Percentiles rank a stretch among this genome's conserved stretches.
Conservation (phyloP, 2,888 invertebrate genomes). For the Drosophila imparisetae region DNA sequence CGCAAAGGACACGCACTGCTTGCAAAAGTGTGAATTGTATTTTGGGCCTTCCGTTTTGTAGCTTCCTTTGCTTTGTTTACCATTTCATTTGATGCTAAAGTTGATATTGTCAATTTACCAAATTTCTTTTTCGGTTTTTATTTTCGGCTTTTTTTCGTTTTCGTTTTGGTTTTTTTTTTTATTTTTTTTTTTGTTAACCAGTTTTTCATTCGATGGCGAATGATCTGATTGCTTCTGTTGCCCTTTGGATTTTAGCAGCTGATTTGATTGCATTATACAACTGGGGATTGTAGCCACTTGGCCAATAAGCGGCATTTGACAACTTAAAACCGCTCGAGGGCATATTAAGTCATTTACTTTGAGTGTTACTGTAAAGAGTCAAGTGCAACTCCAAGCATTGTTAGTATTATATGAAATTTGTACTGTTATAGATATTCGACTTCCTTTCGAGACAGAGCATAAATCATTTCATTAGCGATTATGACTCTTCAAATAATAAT, state of each 20-base stretch:
- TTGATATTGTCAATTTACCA: conserved; percentile 71
- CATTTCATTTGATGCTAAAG: conserved; percentile 72
- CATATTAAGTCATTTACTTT: conserved; percentile 1
- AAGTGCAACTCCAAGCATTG: background rate
- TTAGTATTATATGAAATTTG: background rate
- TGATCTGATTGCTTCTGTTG: conserved; percentile 61
- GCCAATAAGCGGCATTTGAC: conserved; percentile 9
- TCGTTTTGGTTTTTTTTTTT: background rate
- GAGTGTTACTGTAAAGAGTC: background rate
- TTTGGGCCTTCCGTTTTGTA: conserved; percentile 61
- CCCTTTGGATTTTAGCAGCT: conserved; percentile 49
- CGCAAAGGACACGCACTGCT: conserved; percentile 52
- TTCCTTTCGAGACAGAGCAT: background rate
- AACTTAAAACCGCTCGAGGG: conserved; percentile 1
- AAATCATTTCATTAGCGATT: background rate
- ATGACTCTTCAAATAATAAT: background rate
- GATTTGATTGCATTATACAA: conserved; percentile 42
- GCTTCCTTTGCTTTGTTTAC: conserved; percentile 60
- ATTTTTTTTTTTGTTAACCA: conserved; percentile 31
- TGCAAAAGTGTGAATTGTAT: conserved; percentile 55
- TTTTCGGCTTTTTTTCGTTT: conserved; percentile 2
- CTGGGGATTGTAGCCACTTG: conserved; percentile 19
- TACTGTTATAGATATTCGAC: background rate
- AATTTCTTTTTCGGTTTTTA: conserved; percentile 37
- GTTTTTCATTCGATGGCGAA: conserved; percentile 62